Percentiles rank a stretch among this genome's conserved stretches.
These are phyloP conservation scores for Pseudomyrmex gracilis DNA, from an alignment of 1,140 invertebrate species.

Conservation along the genomic window DNA sequence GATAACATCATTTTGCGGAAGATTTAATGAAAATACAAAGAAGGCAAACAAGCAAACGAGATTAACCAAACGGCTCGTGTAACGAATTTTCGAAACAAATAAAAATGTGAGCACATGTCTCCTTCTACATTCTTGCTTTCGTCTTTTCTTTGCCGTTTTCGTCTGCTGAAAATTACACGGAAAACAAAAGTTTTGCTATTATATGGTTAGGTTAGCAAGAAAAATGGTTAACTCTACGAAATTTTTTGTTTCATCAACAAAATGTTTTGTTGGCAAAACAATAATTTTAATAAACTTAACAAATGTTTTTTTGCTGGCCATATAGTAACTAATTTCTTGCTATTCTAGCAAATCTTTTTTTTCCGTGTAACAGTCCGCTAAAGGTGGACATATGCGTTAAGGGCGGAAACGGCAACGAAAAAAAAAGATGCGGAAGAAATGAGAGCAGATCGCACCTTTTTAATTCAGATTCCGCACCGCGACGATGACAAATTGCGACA, in stretches of 20 bases:
- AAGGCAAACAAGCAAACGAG: constrained; percentile 30
- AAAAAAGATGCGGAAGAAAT: neutral
- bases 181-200: no score
- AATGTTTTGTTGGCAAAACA: no score
- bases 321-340: no score
- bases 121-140: neutral
- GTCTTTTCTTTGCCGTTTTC: no score
- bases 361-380: no score
- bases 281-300: no score
- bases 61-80: constrained; percentile 44
- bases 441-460: neutral
- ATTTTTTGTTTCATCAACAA: no score
- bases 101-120: neutral
- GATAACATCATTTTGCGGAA: constrained; percentile 8
- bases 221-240: no score
- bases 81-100: constrained; percentile 60
- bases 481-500: constrained; percentile 43
- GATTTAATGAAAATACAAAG: constrained; percentile 48
- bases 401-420: neutral
- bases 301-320: no score
- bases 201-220: no score
- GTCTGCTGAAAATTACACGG: no score
- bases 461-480: neutral
- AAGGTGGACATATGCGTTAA: constrained; percentile 20
- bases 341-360: no score